Evolutionary conservation across 1,140 invertebrate genomes (phyloP), one percentile per base, ranked within the genome.

Genomic region (Philaenus spumarius): DNA sequence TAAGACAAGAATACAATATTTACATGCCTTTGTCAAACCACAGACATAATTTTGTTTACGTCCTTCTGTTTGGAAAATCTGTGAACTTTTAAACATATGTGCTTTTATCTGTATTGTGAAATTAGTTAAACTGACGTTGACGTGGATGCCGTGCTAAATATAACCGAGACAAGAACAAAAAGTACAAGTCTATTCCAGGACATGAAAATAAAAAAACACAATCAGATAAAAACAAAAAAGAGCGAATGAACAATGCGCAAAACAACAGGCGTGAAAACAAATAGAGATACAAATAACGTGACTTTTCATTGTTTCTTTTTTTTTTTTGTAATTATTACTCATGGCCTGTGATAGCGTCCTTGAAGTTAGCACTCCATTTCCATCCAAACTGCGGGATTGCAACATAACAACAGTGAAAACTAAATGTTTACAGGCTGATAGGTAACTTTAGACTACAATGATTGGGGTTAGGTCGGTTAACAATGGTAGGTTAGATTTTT

Each of bases 281-380:
- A 55, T 46, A 61, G 50, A 61, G 45, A 57, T 37, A 48, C 55
- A 50, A 46, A 51, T 17, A 52, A 61, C 47, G 40, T 59, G 58
- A 47, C 26, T 47, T 59, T 51, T 47, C 26, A 54, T 34, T 42
- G 26, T 42, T 45, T 48, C 24, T 34, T 52, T 43, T n/a, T n/a
- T n/a, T 17, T 51, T 42, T 43, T 51, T 35, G 24, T 58, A 53
- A 26, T 43, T 61, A 73, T 82, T 83, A 83, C 81, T 83, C 81
- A 81, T 87, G 77, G 75, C 75, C 76, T 71, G 78, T 77, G 80
- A 93, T 89, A 78, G 89, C 88, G 83, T 93, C 87, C 84, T 85
- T 89, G 89, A 93, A 93, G 87, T 92, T 86, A 79, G 87, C 82
- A 84, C 89, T 92, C 85, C 88, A 87, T 82, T 89, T 89, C 90